Conservation (phyloP, 2,113 vertebrate genomes). For the Lophochroa leadbeateri region DNA sequence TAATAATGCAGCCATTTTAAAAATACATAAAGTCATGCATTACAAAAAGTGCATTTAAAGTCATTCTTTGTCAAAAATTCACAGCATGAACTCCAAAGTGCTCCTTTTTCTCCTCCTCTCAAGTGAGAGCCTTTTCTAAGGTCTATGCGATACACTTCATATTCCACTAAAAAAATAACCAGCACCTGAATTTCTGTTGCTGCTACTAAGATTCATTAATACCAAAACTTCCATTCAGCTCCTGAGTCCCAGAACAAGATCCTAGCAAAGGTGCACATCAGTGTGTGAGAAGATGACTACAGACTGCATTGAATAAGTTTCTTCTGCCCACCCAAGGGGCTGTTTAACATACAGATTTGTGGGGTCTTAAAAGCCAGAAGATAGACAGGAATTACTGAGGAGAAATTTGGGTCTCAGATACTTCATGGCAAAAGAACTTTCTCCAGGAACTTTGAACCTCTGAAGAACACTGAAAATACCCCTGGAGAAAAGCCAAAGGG, state of each 20-base stretch:
- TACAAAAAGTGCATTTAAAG: not conserved
- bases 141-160: not conserved
- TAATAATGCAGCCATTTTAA: not conserved
- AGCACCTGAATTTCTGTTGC: not conserved
- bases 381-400: not conserved
- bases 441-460: not conserved
- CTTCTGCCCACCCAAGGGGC: not conserved
- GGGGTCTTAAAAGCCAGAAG: not conserved
- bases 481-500: not conserved
- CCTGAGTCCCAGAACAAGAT: not conserved
- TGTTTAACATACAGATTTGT: not conserved
- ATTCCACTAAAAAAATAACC: not conserved
- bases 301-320: not conserved
- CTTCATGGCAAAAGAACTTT: not conserved
- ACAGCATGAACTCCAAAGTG: not conserved
- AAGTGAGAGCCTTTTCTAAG: not conserved
- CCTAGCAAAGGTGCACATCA: not conserved
- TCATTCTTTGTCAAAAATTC: not conserved
- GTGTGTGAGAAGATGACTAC: not conserved
- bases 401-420: not conserved
- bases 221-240: not conserved
- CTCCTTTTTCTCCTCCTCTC: not conserved
- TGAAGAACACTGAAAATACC: conserved; percentile 18
- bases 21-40: conserved; percentile 7
- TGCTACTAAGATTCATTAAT: not conserved